These are phyloP conservation scores for Cheilosia grossa DNA, from an alignment of 2,888 invertebrate genomes.

Conservation along the genomic window DNA sequence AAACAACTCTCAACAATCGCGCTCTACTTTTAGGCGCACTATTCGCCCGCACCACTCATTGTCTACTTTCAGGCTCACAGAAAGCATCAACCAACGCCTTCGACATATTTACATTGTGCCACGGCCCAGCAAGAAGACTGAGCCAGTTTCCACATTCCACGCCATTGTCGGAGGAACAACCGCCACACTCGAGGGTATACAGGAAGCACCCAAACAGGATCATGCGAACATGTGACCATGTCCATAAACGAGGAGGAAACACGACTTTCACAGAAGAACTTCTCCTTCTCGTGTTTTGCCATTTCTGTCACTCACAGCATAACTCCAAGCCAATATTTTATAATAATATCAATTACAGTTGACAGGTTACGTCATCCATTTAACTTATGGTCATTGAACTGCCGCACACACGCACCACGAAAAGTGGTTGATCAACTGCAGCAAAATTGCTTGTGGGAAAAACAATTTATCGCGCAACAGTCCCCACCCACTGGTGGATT, in stretches of 20 bases:
- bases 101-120: no score
- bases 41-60: not conserved
- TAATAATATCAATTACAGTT: conserved; percentile 20
- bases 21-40: conserved; percentile 19
- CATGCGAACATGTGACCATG: not conserved
- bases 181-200: not conserved
- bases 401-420: conserved; percentile 14
- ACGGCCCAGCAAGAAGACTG: no score
- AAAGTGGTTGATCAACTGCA: conserved; percentile 21
- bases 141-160: no score
- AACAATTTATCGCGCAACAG: conserved; percentile 6
- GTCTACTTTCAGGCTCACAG: conserved; percentile 29
- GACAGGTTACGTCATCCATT: conserved; percentile 36
- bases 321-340: not conserved
- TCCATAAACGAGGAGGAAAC: conserved; percentile 2
- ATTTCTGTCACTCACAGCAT: not conserved
- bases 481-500: conserved; percentile 35
- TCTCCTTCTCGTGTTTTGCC: conserved; percentile 18
- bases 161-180: not conserved
- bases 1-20: not conserved
- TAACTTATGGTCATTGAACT: conserved; percentile 59
- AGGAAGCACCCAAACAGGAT: conserved; percentile 21
- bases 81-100: no score
- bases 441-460: conserved; percentile 14
- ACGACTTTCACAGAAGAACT: conserved; percentile 17